Evolutionary conservation across 2,888 invertebrate genomes (phyloP), one percentile per base, ranked within the genome.

Genomic region (Epistrophe eligans): DNA sequence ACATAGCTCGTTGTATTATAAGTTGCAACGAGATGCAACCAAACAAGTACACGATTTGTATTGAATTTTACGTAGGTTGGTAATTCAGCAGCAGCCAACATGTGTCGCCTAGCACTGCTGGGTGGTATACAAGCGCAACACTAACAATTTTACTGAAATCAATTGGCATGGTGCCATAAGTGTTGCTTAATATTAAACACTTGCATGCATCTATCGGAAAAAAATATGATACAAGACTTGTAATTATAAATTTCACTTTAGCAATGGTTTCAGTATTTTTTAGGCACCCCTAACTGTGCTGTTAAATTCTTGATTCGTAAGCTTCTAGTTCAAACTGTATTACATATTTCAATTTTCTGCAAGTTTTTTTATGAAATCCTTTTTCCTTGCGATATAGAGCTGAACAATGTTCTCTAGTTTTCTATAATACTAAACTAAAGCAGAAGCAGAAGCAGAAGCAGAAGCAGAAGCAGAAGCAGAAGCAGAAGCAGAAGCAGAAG

Each of bases 11-110:
- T 40, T 74, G 24, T 6, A 48, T 35, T 66, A 35, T 19, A 19
- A 66, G 35, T 17, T 81, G 64, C 74, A 71, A 38, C 67, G 45
- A 45, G 45, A 84, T 80, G 80, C 71, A 76, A 66, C 76, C 40
- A 28, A 67, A 67, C 81, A 80, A 72, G 72, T 80, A 81, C 80
- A 84, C 71, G 72, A 62, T 55, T 64, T 67, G 80, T 43, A 40
- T 66, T 57, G 58, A 77, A 52, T 57, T 62, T 76, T 48, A 81
- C 77, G 84, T 81, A 81, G 84, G 81, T 55, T 77, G 84, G 71
- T 57, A 84, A 71, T 84, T 76, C 60, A 76, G 32, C 28, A 38
- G 45, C 4, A 17, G 17, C n/a, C 45, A 15, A 28, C 43, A 64
- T 45, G 43, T 43, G 1, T 62, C 66, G 15, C 52, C 13, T 52